Percentiles rank a stretch among this genome's conserved stretches.
Conservation (phyloP, 2,797 vertebrate species). For the Lophius americanus region DNA sequence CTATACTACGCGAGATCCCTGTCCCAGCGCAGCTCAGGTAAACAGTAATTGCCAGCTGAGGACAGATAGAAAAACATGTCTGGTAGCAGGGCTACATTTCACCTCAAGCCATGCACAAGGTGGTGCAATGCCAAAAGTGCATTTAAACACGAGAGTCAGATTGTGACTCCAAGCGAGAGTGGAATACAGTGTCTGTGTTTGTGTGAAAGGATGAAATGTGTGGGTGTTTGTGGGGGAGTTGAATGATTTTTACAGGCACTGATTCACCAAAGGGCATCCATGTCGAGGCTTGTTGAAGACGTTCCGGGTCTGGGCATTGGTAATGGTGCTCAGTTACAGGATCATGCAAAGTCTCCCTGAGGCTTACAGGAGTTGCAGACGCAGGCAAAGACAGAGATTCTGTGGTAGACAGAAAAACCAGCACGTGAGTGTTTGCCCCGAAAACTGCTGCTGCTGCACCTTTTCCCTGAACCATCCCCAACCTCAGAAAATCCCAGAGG, state of each 20-base stretch:
- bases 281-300: slow-evolving; percentile 78
- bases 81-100: slow-evolving; percentile 30
- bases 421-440: slow-evolving; percentile 50
- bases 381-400: slow-evolving; percentile 61
- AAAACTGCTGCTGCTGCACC: slow-evolving; percentile 65
- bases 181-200: slow-evolving; percentile 24
- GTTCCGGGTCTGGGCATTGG: slow-evolving; percentile 47
- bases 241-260: slow-evolving; percentile 63
- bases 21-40: slow-evolving; percentile 19
- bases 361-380: slow-evolving; percentile 71
- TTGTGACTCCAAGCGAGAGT: slow-evolving; percentile 49
- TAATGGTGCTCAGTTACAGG: slow-evolving; percentile 59
- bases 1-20: slow-evolving; percentile 28
- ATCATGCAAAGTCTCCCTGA: slow-evolving; percentile 65
- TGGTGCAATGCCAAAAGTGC: slow-evolving; percentile 34
- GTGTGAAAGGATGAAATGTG: slow-evolving; percentile 35
- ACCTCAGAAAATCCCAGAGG: slow-evolving; percentile 36
- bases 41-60: slow-evolving; percentile 64
- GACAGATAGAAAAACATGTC: slow-evolving; percentile 54
- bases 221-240: slow-evolving; percentile 72
- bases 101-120: slow-evolving; percentile 38
- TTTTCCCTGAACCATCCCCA: slow-evolving; percentile 39
- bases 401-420: slow-evolving; percentile 60
- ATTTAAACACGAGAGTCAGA: slow-evolving; percentile 67
- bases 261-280: slow-evolving; percentile 67